Percentiles rank a stretch among this genome's conserved stretches.
Conservation (phyloP, 2,888 invertebrate species). For the Abrostola triplasia region DNA sequence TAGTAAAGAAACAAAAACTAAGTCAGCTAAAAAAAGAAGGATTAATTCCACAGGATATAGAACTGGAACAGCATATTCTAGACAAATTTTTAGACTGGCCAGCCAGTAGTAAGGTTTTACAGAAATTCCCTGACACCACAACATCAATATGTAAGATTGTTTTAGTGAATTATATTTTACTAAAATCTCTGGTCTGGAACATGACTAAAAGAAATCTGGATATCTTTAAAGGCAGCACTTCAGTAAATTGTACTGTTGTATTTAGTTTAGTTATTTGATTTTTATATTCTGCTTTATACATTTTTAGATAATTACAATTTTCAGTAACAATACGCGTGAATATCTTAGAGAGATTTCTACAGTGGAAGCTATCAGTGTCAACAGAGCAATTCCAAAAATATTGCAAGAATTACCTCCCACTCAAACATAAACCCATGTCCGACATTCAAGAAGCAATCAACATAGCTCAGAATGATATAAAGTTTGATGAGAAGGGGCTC, state of each 20-base stretch:
- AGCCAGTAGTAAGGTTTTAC: constrained; percentile 56
- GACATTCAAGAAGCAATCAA: constrained; percentile 87
- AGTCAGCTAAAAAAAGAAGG: constrained; percentile 74
- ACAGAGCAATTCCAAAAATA: constrained; percentile 76
- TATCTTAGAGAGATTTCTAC: constrained; percentile 76
- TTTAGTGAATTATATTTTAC: not conserved
- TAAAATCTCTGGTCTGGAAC: not conserved
- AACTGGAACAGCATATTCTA: constrained; percentile 72
- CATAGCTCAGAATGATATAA: constrained; percentile 87
- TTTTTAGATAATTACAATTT: too few species aligned
- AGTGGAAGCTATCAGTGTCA: constrained; percentile 75
- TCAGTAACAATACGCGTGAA: constrained; percentile 78
- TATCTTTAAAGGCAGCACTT: too few species aligned
- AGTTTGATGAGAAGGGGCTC: constrained; percentile 86
- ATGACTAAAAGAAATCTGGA: not conserved
- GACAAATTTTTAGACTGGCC: constrained; percentile 77
- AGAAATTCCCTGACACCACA: constrained; percentile 68
- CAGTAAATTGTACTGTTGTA: too few species aligned
- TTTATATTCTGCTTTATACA: not conserved
- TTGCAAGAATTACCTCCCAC: constrained; percentile 75
- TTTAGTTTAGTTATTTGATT: too few species aligned
- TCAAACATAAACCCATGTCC: constrained; percentile 79
- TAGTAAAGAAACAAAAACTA: constrained; percentile 75
- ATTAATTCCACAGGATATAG: constrained; percentile 65
- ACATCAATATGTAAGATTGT: constrained; percentile 77